Base-by-base conservation (phyloP, 2,797 vertebrate species). In the Australoheros facetus region DNA sequence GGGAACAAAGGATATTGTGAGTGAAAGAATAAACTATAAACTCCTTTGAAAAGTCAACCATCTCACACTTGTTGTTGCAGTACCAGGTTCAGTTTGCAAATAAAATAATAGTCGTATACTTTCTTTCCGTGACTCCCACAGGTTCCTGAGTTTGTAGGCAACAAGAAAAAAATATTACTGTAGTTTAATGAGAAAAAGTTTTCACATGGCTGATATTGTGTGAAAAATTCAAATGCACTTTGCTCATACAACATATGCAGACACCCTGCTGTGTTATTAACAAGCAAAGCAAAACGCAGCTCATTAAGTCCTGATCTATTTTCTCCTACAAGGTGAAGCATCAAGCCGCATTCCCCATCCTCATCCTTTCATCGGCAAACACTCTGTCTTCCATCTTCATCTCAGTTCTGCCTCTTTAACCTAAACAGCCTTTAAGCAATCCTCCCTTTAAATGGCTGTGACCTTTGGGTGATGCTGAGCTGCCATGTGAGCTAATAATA, bases 401-500 rank as follows among this genome's bases (percentile, higher is more conserved):
- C 75, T 76, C 42, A 51, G 17, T 37, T n/a, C 28, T 45, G 71
- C 56, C 62, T 81, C 32, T 32, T 87, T 86, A 73, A 85, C 87
- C 81, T 59, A 62, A 85, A 73, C 37, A 66, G 83, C 84, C 82
- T 80, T 59, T 54, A 53, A 82, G 82, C 81, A 56, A 81, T 80
- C 70, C 21, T 78, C 21, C 37, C 56, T 85, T 77, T 77, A 82
- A 88, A 88, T 2, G 34, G 26, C 74, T 57, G 71, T 88, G 94
- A 92, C 92, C 88, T 92, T 90, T 91, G 64, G 75, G 73, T 66
- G 76, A 78, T 73, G 72, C 84, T 71, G 79, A 70, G 79, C 75
- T 21, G 17, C 90, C 81, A 87, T 86, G 70, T 86, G 17, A 84
- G 71, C 58, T 81, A 85, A 88, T 91, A 88, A 80, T 75, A 86